Conservation (phyloP, 2,113 vertebrate genomes). For the zebrafish (Danio rerio) region DNA sequence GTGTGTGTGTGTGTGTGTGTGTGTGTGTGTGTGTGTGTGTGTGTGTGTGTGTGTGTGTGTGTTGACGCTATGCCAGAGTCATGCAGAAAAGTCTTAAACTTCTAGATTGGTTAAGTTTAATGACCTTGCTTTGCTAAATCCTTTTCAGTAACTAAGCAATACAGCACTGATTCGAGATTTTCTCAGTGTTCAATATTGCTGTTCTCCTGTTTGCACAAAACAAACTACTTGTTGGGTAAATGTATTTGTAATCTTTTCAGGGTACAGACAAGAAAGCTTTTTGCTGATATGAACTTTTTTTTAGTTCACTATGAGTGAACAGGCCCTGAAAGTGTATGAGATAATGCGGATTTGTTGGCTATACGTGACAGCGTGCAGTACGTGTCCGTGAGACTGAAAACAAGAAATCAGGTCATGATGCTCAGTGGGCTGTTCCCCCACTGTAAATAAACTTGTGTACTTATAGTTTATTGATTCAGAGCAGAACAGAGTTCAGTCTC, state of each 20-base stretch:
- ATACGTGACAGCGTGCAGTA: neutral
- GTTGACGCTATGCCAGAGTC: too few relatives aligned
- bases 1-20: too few relatives aligned
- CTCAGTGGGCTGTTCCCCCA: neutral
- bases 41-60: too few relatives aligned
- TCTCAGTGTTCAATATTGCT: too few relatives aligned
- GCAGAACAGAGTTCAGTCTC: constrained; percentile 6
- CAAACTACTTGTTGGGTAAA: neutral
- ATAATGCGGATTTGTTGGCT: neutral
- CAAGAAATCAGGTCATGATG: neutral
- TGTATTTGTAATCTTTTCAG: neutral
- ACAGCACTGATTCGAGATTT: too few relatives aligned
- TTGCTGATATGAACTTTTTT: neutral
- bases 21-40: too few relatives aligned
- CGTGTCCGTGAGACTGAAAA: constrained; percentile 1
- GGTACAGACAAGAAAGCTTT: neutral
- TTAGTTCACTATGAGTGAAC: neutral
- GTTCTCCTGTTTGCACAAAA: too few relatives aligned
- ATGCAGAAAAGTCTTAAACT: too few relatives aligned
- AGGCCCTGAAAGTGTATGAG: neutral
- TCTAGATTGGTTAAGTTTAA: too few relatives aligned
- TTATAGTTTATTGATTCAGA: neutral
- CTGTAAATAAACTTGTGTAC: neutral
- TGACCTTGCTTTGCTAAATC: too few relatives aligned
- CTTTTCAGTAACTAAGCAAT: too few relatives aligned